phyloP scores from a whole-genome alignment of 2,888 invertebrate genomes.

The Halictus ligatus region DNA sequence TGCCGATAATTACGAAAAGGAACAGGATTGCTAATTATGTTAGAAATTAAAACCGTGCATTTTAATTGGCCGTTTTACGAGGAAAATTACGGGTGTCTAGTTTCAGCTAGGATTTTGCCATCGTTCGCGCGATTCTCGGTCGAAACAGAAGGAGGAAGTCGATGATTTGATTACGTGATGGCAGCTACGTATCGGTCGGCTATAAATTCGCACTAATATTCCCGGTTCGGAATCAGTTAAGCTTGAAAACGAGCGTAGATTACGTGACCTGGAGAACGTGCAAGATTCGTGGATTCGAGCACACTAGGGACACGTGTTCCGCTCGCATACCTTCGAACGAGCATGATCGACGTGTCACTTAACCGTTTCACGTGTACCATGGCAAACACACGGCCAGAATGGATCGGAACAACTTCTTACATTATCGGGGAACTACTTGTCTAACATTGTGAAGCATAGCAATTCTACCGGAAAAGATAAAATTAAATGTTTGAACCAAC shows the following conservation, averaged over 20 bases:
- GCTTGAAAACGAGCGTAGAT: constrained; percentile 21
- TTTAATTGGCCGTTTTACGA: background rate
- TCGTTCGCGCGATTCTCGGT: constrained; percentile 11
- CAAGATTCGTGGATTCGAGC: constrained; percentile 34
- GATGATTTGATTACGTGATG: constrained; percentile 24
- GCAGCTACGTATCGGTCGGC: background rate
- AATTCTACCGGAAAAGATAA: background rate
- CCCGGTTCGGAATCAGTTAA: constrained; percentile 21
- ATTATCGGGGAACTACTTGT: background rate
- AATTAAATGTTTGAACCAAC: background rate
- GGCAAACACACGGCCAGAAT: background rate
- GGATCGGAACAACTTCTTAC: background rate
- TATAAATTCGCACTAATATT: constrained; percentile 28
- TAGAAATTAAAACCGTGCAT: too few relatives aligned
- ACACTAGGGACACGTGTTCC: constrained; percentile 33
- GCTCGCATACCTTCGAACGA: constrained; percentile 22
- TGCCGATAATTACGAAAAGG: too few relatives aligned
- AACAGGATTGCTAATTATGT: too few relatives aligned
- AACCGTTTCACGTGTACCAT: constrained; percentile 15
- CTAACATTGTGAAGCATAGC: background rate
- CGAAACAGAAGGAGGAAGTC: constrained; percentile 33
- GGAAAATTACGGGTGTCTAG: background rate
- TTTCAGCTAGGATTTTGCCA: background rate
- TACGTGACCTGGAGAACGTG: constrained; percentile 7
- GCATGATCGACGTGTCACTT: constrained; percentile 33